Evolutionary conservation across 2,797 vertebrate species (phyloP), one percentile per base, ranked within the genome.

Genomic region (Smutsia temminckii): DNA sequence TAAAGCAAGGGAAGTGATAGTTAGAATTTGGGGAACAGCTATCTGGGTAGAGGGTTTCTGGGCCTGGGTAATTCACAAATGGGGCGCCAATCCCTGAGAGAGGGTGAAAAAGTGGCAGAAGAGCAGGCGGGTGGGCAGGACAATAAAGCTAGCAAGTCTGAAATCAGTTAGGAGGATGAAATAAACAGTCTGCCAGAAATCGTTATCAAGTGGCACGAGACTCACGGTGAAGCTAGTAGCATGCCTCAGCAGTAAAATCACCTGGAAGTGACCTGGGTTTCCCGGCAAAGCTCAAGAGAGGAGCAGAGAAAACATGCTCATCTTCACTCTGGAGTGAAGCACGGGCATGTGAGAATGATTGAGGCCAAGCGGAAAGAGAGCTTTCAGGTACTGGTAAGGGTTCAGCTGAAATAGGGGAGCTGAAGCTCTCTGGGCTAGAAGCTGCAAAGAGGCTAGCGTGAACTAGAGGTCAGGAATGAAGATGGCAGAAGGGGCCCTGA

Each of bases 371-470:
- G 23, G 57, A 57, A 85, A 46, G 34, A 69, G 16, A 40, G 13
- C 2, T 0, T 1, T 53, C 16, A 1, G 25, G 18, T 11, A 2
- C 7, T n/a, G 7, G 4, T 6, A 10, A 78, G 55, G 40, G 3
- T 20, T 23, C 17, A 11, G 32, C 3, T 32, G 27, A 49, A 46
- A 11, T 42, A 37, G 8, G 3, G 34, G 34, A 68, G 1, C 37
- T 53, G 51, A 49, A 75, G 46, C 18, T 87, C 49, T 51, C 20
- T 6, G 12, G n/a, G 1, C 4, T 5, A 9, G 18, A 9, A 4
- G 49, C 17, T 5, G 42, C 10, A 29, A 49, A 71, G 80, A 63
- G 49, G 25, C 18, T 21, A 32, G 37, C 4, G 34, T 11, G 53
- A 81, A 59, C 9, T 11, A 3, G 32, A 55, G 34, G 37, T 66